These are phyloP conservation scores for Andrena camellia DNA, from an alignment of 2,888 invertebrate genomes.

Conservation along the genomic window DNA sequence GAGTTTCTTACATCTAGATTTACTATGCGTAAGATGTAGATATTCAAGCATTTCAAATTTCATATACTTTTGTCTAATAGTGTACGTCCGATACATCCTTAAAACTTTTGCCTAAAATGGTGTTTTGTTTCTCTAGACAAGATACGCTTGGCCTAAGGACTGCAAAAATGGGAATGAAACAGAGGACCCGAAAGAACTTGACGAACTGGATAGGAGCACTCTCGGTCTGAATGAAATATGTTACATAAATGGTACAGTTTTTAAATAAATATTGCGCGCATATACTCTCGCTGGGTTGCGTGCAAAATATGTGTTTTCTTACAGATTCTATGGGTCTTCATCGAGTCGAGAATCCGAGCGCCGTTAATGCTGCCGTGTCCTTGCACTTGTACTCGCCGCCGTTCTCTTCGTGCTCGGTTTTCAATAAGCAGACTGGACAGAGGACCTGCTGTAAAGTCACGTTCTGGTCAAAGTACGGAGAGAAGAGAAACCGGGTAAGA, in stretches of 20 bases:
- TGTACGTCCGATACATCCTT: no score
- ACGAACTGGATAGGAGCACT: slow-evolving; percentile 88
- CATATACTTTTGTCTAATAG: no score
- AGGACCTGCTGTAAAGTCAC: slow-evolving; percentile 90
- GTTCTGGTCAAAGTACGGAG: slow-evolving; percentile 97
- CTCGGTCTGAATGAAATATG: slow-evolving; percentile 92
- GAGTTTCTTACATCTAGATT: no score
- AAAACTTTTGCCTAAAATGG: not conserved
- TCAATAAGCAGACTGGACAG: slow-evolving; percentile 96
- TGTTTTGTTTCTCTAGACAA: slow-evolving; percentile 78
- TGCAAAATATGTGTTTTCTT: slow-evolving; percentile 58
- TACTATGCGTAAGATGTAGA: no score
- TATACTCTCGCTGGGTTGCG: not conserved
- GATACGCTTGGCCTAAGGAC: slow-evolving; percentile 91
- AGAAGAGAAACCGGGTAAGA: slow-evolving; percentile 89
- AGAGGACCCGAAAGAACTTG: slow-evolving; percentile 86
- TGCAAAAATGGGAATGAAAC: slow-evolving; percentile 83
- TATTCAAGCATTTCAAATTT: no score
- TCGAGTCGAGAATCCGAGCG: slow-evolving; percentile 97
- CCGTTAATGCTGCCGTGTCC: slow-evolving; percentile 95
- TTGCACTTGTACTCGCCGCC: slow-evolving; percentile 98
- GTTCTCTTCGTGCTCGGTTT: slow-evolving; percentile 94
- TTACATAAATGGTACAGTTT: slow-evolving; percentile 95
- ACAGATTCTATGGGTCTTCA: slow-evolving; percentile 97
- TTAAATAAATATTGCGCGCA: not conserved